A percentile compares a stretch with the other conserved stretches of the same genome.
Conservation (phyloP, 2,888 invertebrate genomes). For the Epirrhoe alternata region DNA sequence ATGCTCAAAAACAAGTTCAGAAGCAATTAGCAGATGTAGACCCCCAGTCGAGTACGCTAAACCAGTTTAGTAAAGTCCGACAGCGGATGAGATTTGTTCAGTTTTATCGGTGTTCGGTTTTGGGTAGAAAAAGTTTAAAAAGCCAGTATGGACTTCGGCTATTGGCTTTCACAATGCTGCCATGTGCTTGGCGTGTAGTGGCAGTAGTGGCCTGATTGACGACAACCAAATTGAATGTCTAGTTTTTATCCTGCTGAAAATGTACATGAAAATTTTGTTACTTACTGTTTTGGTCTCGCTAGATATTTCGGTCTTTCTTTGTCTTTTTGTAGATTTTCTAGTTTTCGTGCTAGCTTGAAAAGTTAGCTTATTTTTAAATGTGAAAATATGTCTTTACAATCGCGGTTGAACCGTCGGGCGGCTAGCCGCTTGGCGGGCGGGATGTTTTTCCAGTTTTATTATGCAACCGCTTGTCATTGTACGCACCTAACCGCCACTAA, state of each 20-base stretch:
- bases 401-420: too few species aligned
- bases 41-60: slow-evolving; percentile 61
- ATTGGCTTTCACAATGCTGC: slow-evolving; percentile 20
- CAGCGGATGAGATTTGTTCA: slow-evolving; percentile 59
- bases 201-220: slow-evolving; percentile 9
- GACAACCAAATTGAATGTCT: slow-evolving; percentile 18
- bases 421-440: too few species aligned
- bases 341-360: background rate
- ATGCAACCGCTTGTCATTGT: too few species aligned
- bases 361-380: background rate
- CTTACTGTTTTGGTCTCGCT: background rate
- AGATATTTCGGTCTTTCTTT: background rate
- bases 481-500: too few species aligned
- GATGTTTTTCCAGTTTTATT: too few species aligned
- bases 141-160: slow-evolving; percentile 26
- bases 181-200: slow-evolving; percentile 11
- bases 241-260: slow-evolving; percentile 1
- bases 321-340: background rate
- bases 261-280: background rate
- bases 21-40: slow-evolving; percentile 82
- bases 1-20: slow-evolving; percentile 80
- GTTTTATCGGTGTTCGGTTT: slow-evolving; percentile 48
- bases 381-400: background rate
- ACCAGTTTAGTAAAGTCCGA: slow-evolving; percentile 62
- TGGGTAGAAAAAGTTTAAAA: slow-evolving; percentile 33